Percentiles rank a stretch among this genome's conserved stretches.
Evolutionary conservation across 2,888 invertebrate genomes (phyloP).

Genomic region (Papilio elwesi): DNA sequence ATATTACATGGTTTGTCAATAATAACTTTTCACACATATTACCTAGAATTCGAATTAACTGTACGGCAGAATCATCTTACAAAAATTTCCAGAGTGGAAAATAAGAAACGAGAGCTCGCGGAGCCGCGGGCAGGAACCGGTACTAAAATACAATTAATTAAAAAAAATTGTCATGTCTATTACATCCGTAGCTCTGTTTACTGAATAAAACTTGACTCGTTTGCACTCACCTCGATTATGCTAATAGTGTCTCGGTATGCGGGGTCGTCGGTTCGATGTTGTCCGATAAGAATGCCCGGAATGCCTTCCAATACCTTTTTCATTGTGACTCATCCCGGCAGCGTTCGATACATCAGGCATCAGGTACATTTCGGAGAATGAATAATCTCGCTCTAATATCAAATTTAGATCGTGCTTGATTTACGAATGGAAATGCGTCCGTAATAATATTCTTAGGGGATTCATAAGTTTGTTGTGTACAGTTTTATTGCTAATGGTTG

Average conservation of each 20-base stretch:
- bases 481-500: too few species aligned
- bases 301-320: constrained; percentile 41
- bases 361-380: constrained; percentile 31
- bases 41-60: too few species aligned
- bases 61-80: too few species aligned
- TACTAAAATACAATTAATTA: background rate
- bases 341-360: background rate
- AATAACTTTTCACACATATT: too few species aligned
- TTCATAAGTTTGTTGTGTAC: constrained; percentile 24
- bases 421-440: constrained; percentile 9
- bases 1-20: too few species aligned
- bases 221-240: constrained; percentile 40
- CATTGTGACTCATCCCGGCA: constrained; percentile 40
- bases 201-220: constrained; percentile 24
- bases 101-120: too few species aligned
- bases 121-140: too few species aligned
- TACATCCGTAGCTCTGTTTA: constrained; percentile 2
- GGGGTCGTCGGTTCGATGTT: constrained; percentile 46
- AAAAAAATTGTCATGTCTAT: constrained; percentile 1
- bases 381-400: constrained; percentile 30
- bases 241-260: constrained; percentile 43
- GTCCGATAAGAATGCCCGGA: constrained; percentile 42
- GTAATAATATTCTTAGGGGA: constrained; percentile 26
- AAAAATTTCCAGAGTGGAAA: too few species aligned
- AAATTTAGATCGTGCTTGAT: constrained; percentile 20